Percentiles rank a stretch among this genome's conserved stretches.
These are phyloP conservation scores for Dreissena polymorpha DNA, from an alignment of 1,140 invertebrate genomes.

Conservation along the genomic window DNA sequence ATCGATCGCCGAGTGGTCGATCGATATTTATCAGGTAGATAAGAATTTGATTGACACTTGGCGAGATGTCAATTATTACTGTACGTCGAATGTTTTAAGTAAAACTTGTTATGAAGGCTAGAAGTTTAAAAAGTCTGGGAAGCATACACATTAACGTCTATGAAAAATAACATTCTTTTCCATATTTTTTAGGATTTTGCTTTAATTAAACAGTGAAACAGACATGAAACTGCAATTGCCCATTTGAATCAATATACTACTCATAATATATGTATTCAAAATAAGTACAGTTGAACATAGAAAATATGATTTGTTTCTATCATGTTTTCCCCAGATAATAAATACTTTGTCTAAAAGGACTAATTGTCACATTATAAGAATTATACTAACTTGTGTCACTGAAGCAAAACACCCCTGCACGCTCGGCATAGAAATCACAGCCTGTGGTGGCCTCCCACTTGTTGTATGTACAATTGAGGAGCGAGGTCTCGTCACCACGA, in stretches of 20 bases:
- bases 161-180: too few relatives aligned
- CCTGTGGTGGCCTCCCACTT: conserved; percentile 4
- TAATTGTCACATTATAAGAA: not conserved
- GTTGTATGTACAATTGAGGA: conserved; percentile 39
- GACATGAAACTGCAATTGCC: not conserved
- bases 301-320: not conserved
- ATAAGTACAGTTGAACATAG: too few relatives aligned
- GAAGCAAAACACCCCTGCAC: conserved; percentile 59
- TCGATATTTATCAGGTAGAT: too few relatives aligned
- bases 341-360: not conserved
- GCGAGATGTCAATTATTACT: too few relatives aligned
- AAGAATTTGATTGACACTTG: too few relatives aligned
- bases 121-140: too few relatives aligned
- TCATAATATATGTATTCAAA: too few relatives aligned
- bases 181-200: not conserved
- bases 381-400: conserved; percentile 42
- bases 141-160: too few relatives aligned
- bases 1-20: too few relatives aligned
- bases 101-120: too few relatives aligned
- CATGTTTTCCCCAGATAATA: not conserved
- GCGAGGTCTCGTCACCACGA: conserved; percentile 21
- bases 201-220: too few relatives aligned
- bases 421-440: conserved; percentile 50
- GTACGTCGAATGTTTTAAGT: too few relatives aligned
- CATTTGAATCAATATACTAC: not conserved